These are phyloP conservation scores for Spongilla lacustris DNA, from an alignment of 37 sponge, comb jelly and placozoan species.

Conservation along the genomic window DNA sequence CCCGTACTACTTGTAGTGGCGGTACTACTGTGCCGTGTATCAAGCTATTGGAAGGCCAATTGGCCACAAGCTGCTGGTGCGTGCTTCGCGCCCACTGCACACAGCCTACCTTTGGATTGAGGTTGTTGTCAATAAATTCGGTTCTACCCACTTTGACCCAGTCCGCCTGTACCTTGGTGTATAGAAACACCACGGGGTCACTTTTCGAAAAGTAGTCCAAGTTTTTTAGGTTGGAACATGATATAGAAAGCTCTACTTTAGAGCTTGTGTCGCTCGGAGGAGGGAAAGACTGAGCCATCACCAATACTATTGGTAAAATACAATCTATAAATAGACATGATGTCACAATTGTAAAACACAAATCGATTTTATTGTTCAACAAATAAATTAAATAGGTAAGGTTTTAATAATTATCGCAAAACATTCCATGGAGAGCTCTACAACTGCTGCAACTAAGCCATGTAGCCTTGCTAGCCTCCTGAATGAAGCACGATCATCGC, in stretches of 20 bases:
- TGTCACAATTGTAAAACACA: neutral
- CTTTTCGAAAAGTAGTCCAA: constrained; percentile 92
- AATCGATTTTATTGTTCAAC: no score
- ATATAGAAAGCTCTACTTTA: constrained; percentile 81
- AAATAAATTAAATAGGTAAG: no score
- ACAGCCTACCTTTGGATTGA: constrained; percentile 81
- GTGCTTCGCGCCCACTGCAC: no score
- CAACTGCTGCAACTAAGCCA: neutral
- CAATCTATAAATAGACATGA: neutral
- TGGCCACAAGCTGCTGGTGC: no score
- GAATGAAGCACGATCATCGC: neutral
- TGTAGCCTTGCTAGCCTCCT: neutral
- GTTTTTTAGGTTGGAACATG: constrained; percentile 74
- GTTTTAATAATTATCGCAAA: no score
- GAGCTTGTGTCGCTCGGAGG: constrained; percentile 40
- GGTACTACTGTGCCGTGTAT: no score
- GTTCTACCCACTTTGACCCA: constrained; percentile 75
- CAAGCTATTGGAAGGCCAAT: no score
- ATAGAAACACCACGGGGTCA: constrained; percentile 84
- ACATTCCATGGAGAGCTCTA: no score
- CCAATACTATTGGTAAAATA: no score
- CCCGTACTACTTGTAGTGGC: no score
- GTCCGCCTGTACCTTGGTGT: constrained; percentile 23
- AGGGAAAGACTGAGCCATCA: constrained; percentile 13
- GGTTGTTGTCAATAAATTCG: constrained; percentile 87